Evolutionary conservation across 2,888 invertebrate genomes (phyloP), one percentile per base, ranked within the genome.

Genomic region (Melanotus villosus): DNA sequence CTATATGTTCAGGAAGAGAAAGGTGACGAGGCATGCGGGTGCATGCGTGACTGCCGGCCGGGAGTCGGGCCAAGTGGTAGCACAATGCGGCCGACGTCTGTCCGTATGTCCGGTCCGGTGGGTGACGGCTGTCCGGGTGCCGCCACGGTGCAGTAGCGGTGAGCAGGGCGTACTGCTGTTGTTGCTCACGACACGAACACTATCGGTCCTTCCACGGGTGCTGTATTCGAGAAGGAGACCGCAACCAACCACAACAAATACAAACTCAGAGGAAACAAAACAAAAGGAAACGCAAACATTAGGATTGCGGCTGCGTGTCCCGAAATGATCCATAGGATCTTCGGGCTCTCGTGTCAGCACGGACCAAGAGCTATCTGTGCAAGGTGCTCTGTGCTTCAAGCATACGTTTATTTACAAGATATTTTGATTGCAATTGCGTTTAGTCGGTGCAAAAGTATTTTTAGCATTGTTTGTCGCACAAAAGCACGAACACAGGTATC

Each of bases 191-290:
- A 81, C 72, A 80, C 79, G 78, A 80, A 79, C 78, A 81, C 79
- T 77, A 77, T 89, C 90, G 90, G 89, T 80, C 91, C 92, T 92
- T 91, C 92, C 90, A 91, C 92, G 90, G 90, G 88, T 91, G 92
- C 91, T 91, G 92, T 92, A 92, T 89, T 87, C 89, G 91, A 92
- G 92, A 92, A 92, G 92, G 92, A 91, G 90, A 90, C 91, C 87
- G 89, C 87, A 87, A 82, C 82, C 83, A 84, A 84, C 83, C 83
- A 84, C 83, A 82, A 74, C 60, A 71, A 72, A 68, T 63, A 72
- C 71, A 67, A 68, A 72, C 68, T 70, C 65, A 72, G 50, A 67
- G 65, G 71, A 71, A 73, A 76, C 73, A 77, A 72, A 67, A 74
- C 65, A 73, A 70, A 76, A 76, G 73, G 67, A 76, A 77, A 76